Evolutionary conservation across 2,888 invertebrate genomes (phyloP).

Genomic region (Leptopilina syphax): DNA sequence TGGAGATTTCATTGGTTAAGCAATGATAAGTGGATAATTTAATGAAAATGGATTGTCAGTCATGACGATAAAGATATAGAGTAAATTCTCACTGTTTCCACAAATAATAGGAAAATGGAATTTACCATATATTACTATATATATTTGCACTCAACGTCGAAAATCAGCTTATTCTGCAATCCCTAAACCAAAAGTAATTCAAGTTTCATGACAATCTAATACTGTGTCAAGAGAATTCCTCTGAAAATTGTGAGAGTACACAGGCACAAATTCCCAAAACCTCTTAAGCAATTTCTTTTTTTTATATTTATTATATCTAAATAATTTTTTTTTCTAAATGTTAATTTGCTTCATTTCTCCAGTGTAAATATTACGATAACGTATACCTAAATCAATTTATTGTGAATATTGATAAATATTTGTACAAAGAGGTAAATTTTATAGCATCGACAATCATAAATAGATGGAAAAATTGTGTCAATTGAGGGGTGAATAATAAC

Average conservation of each 20-base stretch:
- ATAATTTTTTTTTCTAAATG: no score
- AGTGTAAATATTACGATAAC: no score
- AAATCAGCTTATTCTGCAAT: slow-evolving; percentile 16
- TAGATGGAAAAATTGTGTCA: no score
- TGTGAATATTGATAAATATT: no score
- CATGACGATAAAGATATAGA: slow-evolving; percentile 3
- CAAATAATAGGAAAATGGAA: slow-evolving; percentile 15
- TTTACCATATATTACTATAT: slow-evolving; percentile 1
- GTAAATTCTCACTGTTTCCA: background rate
- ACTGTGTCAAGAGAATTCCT: slow-evolving; percentile 4
- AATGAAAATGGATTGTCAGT: slow-evolving; percentile 18
- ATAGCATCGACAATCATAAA: no score
- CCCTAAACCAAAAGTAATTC: slow-evolving; percentile 15
- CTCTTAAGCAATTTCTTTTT: no score
- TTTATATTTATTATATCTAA: no score
- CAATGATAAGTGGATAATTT: slow-evolving; percentile 21
- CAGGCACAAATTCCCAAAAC: background rate
- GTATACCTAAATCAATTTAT: no score
- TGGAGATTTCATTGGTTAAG: slow-evolving; percentile 10
- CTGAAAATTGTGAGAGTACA: background rate
- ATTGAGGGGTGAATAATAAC: background rate
- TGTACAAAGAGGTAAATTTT: no score
- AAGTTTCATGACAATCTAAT: slow-evolving; percentile 15
- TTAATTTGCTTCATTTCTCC: no score
- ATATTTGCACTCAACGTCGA: background rate